Percentiles rank a stretch among this genome's conserved stretches.
phyloP scores from a whole-genome alignment of 1,140 invertebrate genomes.

The Drosophila erecta region DNA sequence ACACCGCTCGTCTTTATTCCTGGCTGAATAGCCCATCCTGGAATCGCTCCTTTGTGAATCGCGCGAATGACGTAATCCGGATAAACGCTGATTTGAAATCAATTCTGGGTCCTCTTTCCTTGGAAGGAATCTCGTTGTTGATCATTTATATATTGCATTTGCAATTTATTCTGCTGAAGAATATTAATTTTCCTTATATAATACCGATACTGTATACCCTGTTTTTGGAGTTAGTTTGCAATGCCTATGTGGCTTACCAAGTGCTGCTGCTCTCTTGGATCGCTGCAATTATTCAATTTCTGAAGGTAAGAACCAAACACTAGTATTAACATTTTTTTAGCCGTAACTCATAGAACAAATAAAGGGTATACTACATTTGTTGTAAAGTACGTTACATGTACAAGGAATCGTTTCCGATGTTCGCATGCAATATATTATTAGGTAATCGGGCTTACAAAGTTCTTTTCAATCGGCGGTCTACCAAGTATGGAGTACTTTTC shows the following conservation, averaged over 20 bases:
- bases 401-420: too few species aligned
- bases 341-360: too few species aligned
- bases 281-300: not conserved
- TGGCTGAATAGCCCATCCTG: not conserved
- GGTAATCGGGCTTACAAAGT: too few species aligned
- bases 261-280: not conserved
- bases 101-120: not conserved
- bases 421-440: too few species aligned
- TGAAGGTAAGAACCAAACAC: not conserved
- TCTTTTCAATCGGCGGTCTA: too few species aligned
- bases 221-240: not conserved
- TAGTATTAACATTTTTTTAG: too few species aligned
- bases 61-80: not conserved
- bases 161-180: not conserved
- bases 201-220: not conserved
- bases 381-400: too few species aligned
- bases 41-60: not conserved
- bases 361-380: too few species aligned
- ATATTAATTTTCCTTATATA: not conserved
- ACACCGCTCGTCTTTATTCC: not conserved
- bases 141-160: not conserved
- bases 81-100: not conserved
- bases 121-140: not conserved
- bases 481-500: too few species aligned
- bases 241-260: not conserved